A percentile compares a stretch with the other conserved stretches of the same genome.
Evolutionary conservation across 2,797 vertebrate genomes (phyloP).

Genomic region (Acipenser ruthenus): DNA sequence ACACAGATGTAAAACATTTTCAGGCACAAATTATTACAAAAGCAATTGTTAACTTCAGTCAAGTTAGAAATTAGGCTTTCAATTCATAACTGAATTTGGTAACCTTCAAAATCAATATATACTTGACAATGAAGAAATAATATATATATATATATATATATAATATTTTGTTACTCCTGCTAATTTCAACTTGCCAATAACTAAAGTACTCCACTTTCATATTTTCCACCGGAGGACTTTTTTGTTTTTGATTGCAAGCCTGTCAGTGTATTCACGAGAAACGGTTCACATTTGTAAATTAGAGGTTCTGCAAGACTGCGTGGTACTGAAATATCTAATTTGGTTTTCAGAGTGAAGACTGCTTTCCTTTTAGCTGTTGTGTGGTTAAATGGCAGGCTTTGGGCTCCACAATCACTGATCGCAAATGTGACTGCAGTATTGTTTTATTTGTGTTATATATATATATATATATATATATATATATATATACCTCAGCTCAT

Average conservation of each 20-base stretch:
- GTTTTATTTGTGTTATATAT: constrained; percentile 27
- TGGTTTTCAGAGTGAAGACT: constrained; percentile 49
- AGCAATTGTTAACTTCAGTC: too few species aligned
- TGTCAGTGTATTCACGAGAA: constrained; percentile 39
- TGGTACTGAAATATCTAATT: constrained; percentile 45
- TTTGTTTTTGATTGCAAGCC: constrained; percentile 39
- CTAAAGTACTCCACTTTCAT: neutral
- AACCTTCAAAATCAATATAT: too few species aligned
- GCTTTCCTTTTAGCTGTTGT: constrained; percentile 17
- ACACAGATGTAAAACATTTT: too few species aligned
- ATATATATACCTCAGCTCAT: too few species aligned
- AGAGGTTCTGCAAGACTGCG: constrained; percentile 48
- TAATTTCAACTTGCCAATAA: neutral
- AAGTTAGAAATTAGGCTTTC: too few species aligned
- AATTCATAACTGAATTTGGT: too few species aligned
- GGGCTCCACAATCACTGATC: constrained; percentile 45
- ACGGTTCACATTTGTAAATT: constrained; percentile 44
- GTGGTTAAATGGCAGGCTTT: constrained; percentile 47
- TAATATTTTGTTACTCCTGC: neutral
- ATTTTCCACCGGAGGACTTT: neutral
- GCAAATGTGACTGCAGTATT: constrained; percentile 47
- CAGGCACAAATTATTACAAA: too few species aligned
- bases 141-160: too few species aligned
- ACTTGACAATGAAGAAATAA: too few species aligned
- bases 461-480: too few species aligned